phyloP scores from a whole-genome alignment of 2,797 vertebrate species.

The Parambassis ranga region DNA sequence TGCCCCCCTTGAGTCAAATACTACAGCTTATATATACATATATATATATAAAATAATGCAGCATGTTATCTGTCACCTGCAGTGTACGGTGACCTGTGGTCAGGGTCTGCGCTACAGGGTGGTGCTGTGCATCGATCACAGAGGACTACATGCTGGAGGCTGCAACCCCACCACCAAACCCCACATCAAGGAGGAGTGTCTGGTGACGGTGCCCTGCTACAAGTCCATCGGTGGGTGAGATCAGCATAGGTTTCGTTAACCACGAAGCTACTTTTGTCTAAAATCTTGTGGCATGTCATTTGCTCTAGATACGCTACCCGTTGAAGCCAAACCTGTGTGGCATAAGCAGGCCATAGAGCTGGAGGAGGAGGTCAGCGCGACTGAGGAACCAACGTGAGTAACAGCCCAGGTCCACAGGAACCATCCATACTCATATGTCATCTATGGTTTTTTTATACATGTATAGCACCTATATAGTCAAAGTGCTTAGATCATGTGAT shows the following conservation, averaged over 20 bases:
- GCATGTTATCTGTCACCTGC: slow-evolving; percentile 32
- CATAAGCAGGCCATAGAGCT: slow-evolving; percentile 96
- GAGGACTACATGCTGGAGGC: slow-evolving; percentile 93
- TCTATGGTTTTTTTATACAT: no score
- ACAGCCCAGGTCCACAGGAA: no score
- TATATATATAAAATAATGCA: no score
- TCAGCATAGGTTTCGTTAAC: neutral
- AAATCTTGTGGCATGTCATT: neutral
- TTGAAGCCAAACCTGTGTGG: slow-evolving; percentile 94
- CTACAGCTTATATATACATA: no score
- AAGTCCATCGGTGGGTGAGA: slow-evolving; percentile 87
- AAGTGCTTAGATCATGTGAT: no score
- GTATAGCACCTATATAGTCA: no score
- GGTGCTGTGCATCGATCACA: slow-evolving; percentile 94
- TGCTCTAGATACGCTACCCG: slow-evolving; percentile 86
- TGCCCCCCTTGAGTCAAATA: slow-evolving; percentile 26
- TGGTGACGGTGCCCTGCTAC: slow-evolving; percentile 92
- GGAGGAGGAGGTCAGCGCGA: slow-evolving; percentile 86
- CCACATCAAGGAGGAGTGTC: slow-evolving; percentile 96
- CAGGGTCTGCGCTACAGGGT: slow-evolving; percentile 96
- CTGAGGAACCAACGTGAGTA: slow-evolving; percentile 95
- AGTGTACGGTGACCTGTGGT: slow-evolving; percentile 97
- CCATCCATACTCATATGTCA: no score
- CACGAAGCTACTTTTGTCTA: neutral
- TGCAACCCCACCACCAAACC: slow-evolving; percentile 94